Percentiles rank a stretch among this genome's conserved stretches.
Evolutionary conservation across 2,888 invertebrate genomes (phyloP).

Genomic region (Unio pictorum): DNA sequence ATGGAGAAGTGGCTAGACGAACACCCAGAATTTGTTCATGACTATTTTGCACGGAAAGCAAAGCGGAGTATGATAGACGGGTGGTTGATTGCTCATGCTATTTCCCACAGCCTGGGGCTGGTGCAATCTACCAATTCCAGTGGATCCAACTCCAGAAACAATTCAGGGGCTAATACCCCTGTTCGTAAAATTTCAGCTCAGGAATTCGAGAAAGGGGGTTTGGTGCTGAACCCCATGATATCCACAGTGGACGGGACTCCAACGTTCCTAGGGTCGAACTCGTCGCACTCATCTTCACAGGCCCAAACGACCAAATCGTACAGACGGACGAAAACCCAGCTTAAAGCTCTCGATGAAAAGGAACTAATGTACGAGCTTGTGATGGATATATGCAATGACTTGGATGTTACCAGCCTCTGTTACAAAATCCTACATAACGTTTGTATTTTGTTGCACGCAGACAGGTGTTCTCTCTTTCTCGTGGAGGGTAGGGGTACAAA

Average conservation of each 20-base stretch:
- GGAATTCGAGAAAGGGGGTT: slow-evolving; percentile 93
- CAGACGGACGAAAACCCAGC: slow-evolving; percentile 75
- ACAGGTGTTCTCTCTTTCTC: slow-evolving; percentile 69
- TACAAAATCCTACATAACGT: slow-evolving; percentile 70
- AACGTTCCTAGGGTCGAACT: slow-evolving; percentile 81
- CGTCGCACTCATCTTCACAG: slow-evolving; percentile 38
- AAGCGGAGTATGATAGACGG: slow-evolving; percentile 93
- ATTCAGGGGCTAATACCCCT: slow-evolving; percentile 91
- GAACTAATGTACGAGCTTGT: slow-evolving; percentile 70
- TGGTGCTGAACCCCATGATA: slow-evolving; percentile 88
- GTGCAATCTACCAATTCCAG: slow-evolving; percentile 54
- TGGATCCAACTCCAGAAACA: slow-evolving; percentile 59
- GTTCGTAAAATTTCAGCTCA: slow-evolving; percentile 95
- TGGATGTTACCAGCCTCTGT: slow-evolving; percentile 69
- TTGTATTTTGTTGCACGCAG: slow-evolving; percentile 67
- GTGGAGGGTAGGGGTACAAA: slow-evolving; percentile 72
- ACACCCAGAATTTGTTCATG: slow-evolving; percentile 95
- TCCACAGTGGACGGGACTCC: slow-evolving; percentile 91
- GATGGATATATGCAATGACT: slow-evolving; percentile 70
- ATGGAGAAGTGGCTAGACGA: slow-evolving; percentile 98
- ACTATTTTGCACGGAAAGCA: slow-evolving; percentile 93
- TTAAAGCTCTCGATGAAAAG: slow-evolving; percentile 67
- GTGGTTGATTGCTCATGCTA: slow-evolving; percentile 81
- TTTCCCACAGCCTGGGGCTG: slow-evolving; percentile 54
- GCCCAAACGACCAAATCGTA: slow-evolving; percentile 73